Evolutionary conservation across 2,113 vertebrate genomes (phyloP).

Genomic region (Lamprologus ornatipinnis): DNA sequence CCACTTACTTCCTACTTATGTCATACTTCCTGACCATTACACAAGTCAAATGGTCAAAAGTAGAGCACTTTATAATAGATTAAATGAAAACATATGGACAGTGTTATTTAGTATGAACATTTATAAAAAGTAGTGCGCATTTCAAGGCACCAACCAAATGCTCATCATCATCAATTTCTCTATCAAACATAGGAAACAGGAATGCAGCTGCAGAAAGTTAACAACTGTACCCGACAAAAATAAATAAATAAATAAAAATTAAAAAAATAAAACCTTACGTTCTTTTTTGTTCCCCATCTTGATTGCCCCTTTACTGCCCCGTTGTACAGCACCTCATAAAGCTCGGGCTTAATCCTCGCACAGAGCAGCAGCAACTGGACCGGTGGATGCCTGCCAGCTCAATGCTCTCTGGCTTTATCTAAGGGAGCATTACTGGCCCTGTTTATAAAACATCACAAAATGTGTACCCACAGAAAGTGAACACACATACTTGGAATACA

Average conservation of each 20-base stretch:
- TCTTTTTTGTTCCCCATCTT: not conserved
- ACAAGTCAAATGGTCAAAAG: not conserved
- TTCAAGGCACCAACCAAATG: not conserved
- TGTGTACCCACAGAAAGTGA: conserved; percentile 34
- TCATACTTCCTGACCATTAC: not conserved
- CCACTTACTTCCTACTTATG: not conserved
- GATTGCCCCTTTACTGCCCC: not conserved
- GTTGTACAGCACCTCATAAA: conserved; percentile 5
- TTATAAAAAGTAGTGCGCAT: not conserved
- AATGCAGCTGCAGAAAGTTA: not conserved
- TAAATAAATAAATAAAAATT: not conserved
- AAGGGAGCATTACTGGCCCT: conserved; percentile 18
- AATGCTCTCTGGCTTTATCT: conserved; percentile 30
- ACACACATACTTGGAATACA: conserved; percentile 20
- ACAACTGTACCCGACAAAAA: not conserved
- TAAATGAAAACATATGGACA: not conserved
- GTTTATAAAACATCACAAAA: conserved; percentile 49
- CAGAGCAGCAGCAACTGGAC: conserved; percentile 13
- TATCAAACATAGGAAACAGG: not conserved
- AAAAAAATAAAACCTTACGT: not conserved
- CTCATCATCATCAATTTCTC: not conserved
- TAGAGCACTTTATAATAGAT: not conserved
- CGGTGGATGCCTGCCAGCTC: conserved; percentile 22
- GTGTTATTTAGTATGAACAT: not conserved
- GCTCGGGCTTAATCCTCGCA: conserved; percentile 4